Base-by-base conservation (phyloP, 2,888 invertebrate species). In the Stenotaenia linearis region DNA sequence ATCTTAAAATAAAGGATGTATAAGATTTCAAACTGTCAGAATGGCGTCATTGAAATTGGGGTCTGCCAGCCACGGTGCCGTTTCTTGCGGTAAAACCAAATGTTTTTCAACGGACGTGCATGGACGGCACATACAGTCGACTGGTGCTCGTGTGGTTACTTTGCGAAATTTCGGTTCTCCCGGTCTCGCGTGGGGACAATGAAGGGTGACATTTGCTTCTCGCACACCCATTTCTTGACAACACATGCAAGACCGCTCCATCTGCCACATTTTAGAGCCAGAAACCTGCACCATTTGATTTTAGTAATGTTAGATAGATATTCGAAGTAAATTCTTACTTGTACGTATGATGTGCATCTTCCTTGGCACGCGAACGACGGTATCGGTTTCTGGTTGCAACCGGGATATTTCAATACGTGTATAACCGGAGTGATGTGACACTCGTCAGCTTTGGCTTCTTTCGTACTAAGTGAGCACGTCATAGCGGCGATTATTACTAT, bases 211-310 rank as follows among this genome's bases (percentile, higher is more conserved):
- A 21, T 92, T 91, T 0, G 96, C 96, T 87, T 96, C 96, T 82
- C 96, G 89, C 87, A 96, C 95, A 2, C 95, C 95, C 83, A 94
- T 94, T 86, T 96, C 96, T 87, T 96, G 96, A 85, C 96, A 97
- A 86, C 96, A 97, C 91, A 95, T 96, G 85, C 96, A 96, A 0
- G 95, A 95, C 32, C 96, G 89, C 86, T 96, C 96, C 92, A 96
- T 95, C 89, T 96, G 96, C 96, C 96, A 96, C 85, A 96, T 93
- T 89, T 96, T 96, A 83, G 95, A 95, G 6, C 95, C 95, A 40
- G 96, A 96, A 7, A 96, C 95, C 96, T 96, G 85, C 18, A 56
- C 5, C 18, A 12, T 69, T 78, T 74, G 12, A 23, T 37, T 69
- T 35, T 18, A 23, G 2, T 21, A 10, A 56, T 15, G 12, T 25